Percentiles rank a stretch among this genome's conserved stretches.
These are phyloP conservation scores for Eremobia ochroleuca DNA, from an alignment of 2,888 invertebrate genomes.

Conservation along the genomic window DNA sequence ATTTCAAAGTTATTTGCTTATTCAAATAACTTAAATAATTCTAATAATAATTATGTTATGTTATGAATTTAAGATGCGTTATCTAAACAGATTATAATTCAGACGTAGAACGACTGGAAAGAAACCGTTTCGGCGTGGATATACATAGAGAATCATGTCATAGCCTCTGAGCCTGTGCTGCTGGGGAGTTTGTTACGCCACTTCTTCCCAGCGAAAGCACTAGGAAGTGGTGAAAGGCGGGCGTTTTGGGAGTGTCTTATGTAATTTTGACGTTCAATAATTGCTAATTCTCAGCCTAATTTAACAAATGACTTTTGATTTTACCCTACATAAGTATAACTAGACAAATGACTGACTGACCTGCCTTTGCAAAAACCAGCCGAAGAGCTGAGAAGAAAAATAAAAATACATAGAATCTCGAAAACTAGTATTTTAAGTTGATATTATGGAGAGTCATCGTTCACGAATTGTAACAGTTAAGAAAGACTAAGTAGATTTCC, in stretches of 20 bases:
- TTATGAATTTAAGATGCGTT: no score
- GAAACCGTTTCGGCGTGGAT: no score
- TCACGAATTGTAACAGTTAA: not conserved
- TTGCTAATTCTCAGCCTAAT: not conserved
- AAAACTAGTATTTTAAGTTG: no score
- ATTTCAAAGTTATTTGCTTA: conserved; percentile 1
- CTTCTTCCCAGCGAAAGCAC: not conserved
- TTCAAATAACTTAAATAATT: conserved; percentile 12
- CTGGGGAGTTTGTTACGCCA: not conserved
- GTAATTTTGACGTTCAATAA: not conserved
- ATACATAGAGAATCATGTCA: not conserved
- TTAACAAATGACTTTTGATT: not conserved
- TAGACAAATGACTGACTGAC: not conserved
- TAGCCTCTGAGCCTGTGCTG: not conserved
- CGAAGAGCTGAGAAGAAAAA: no score
- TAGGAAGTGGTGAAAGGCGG: not conserved
- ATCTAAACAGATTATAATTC: not conserved
- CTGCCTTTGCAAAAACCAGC: no score
- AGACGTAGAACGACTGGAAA: not conserved
- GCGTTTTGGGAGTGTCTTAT: not conserved
- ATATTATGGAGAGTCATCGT: no score
- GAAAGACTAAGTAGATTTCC: not conserved
- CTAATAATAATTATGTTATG: not conserved
- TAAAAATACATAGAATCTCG: no score
- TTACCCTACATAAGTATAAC: not conserved